Evolutionary conservation across 2,113 vertebrate genomes (phyloP).

Genomic region (Circaetus gallicus): DNA sequence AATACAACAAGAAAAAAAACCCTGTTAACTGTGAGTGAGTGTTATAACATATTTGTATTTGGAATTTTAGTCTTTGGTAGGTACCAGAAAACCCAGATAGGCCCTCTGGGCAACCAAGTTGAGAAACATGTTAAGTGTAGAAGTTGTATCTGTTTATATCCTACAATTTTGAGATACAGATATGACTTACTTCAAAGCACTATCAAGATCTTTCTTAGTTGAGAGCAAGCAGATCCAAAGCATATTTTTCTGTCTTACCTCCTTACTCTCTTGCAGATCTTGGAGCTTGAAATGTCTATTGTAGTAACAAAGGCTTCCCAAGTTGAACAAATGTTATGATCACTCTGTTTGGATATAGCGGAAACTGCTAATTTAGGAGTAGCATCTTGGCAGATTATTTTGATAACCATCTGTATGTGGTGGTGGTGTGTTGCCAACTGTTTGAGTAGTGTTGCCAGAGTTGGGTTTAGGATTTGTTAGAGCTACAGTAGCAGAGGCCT

Average conservation of each 20-base stretch:
- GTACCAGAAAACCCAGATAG: neutral
- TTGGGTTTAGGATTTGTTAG: neutral
- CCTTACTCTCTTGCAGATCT: neutral
- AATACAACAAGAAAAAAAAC: neutral
- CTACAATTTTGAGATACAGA: neutral
- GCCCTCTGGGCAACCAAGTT: neutral
- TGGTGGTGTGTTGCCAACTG: neutral
- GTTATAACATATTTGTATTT: neutral
- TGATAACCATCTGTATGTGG: neutral
- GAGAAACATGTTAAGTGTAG: neutral
- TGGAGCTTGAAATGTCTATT: neutral
- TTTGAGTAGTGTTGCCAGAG: neutral
- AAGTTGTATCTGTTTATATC: neutral
- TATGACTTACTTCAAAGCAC: neutral
- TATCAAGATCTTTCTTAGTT: neutral
- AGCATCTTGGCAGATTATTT: neutral
- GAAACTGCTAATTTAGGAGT: neutral
- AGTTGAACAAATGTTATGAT: neutral
- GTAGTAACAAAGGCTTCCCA: neutral
- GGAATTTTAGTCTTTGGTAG: neutral
- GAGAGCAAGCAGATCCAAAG: neutral
- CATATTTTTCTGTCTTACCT: neutral
- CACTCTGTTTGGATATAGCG: accelerated
- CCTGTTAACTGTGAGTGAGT: neutral
- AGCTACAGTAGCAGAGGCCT: neutral